Evolutionary conservation across 2,888 invertebrate species (phyloP), one percentile per base, ranked within the genome.

Genomic region (Mesoligia furuncula): DNA sequence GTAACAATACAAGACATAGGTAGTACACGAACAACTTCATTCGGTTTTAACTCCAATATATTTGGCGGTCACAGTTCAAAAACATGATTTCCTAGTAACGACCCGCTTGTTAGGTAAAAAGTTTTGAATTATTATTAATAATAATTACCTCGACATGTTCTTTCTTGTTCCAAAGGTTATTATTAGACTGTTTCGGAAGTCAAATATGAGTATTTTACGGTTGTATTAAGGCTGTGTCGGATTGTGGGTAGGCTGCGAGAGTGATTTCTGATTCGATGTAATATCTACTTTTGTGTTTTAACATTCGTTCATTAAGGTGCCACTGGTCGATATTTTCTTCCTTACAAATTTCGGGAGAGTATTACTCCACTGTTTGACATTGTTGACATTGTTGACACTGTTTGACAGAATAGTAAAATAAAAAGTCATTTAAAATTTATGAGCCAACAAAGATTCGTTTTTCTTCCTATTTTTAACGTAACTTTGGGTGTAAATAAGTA

Each of bases 1-100:
- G n/a, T n/a, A n/a, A 73, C 15, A 42, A 67, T 39, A 57, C 45
- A 45, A 27, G 27, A 73, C 27, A 59, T 39, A 57, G n/a, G n/a
- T n/a, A n/a, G n/a, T n/a, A 59, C 57, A 66, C 39, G 31, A 77
- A 36, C 48, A 51, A 69, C 13, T 61, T 17, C 36, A 66, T 78
- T 78, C n/a, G 39, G 31, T 48, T 66, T 57, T 73, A 36, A 51
- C 36, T 51, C 54, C 61, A 17, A 77, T 51, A 74, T 42, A 79
- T 87, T 86, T 87, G 87, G 75, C 73, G 87, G 89, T 67, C 89
- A 77, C 73, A 24, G n/a, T 73, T 66, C 17, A 5, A 73, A 73
- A 66, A 61, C 80, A 85, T 79, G 81, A 88, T 84, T 88, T 88
- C 89, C 87, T 88, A 51, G 76, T 81, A 78, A 79, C 82, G 61